These are phyloP conservation scores for Baccha elongata DNA, from an alignment of 2,888 invertebrate species.

Conservation along the genomic window DNA sequence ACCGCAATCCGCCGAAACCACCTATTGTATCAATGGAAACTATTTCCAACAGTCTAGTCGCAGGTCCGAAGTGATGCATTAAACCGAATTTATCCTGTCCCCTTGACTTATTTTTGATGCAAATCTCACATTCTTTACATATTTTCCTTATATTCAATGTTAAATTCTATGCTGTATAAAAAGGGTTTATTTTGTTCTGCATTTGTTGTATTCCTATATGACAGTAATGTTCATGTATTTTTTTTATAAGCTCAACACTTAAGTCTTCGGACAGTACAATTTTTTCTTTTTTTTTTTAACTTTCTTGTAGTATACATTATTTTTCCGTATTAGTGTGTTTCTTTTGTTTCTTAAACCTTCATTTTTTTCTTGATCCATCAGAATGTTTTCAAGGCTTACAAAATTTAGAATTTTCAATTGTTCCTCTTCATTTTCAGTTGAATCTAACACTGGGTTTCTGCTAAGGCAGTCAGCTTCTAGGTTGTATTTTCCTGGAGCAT, in stretches of 20 bases:
- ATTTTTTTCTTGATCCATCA: neutral
- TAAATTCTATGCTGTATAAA: conserved; percentile 4
- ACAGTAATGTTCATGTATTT: conserved; percentile 2
- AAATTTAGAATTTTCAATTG: neutral
- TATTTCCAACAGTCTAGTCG: neutral
- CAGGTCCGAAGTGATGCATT: neutral
- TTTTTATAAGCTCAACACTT: neutral
- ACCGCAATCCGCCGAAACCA: neutral
- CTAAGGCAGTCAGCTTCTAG: neutral
- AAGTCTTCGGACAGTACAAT: neutral
- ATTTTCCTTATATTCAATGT: neutral
- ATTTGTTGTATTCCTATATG: neutral
- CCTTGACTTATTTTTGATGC: neutral
- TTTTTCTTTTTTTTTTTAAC: neutral
- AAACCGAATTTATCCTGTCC: conserved; percentile 1
- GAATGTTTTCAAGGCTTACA: neutral
- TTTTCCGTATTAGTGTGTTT: neutral
- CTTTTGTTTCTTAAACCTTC: neutral
- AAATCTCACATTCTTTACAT: neutral
- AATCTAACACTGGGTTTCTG: neutral
- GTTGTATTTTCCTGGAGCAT: conserved; percentile 4
- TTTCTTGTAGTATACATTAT: neutral
- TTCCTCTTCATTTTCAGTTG: neutral
- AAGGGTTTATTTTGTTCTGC: neutral
- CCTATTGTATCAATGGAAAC: neutral